These are phyloP conservation scores for Samia ricini DNA, from an alignment of 1,140 invertebrate genomes.

Conservation along the genomic window DNA sequence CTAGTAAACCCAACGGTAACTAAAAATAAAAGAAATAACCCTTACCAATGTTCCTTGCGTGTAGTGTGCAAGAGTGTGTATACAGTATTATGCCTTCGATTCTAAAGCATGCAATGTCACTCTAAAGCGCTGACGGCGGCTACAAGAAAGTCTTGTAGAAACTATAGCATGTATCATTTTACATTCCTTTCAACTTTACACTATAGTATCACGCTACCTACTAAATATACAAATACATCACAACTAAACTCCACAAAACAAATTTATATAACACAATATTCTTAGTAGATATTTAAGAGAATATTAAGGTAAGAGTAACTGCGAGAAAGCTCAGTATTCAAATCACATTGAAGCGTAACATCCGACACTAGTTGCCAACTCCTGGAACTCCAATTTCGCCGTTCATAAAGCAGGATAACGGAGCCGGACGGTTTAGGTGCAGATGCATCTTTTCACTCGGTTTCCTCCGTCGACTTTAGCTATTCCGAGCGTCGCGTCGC, in stretches of 20 bases:
- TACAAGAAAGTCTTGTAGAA: too few relatives aligned
- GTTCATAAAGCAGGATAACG: conserved; percentile 58
- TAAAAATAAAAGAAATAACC: too few relatives aligned
- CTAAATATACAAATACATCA: background rate
- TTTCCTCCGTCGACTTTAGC: conserved; percentile 57
- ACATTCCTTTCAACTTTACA: background rate
- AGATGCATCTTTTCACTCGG: conserved; percentile 65
- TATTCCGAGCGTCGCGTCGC: conserved; percentile 65
- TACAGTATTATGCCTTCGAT: too few relatives aligned
- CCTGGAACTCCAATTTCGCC: conserved; percentile 63
- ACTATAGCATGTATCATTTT: background rate
- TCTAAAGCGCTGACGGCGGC: too few relatives aligned
- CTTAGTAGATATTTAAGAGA: too few relatives aligned
- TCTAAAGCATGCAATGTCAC: too few relatives aligned
- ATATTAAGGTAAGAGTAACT: background rate
- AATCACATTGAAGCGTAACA: conserved; percentile 53
- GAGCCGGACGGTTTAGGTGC: conserved; percentile 36
- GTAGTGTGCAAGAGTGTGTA: too few relatives aligned
- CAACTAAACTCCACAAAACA: background rate
- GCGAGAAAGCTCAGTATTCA: conserved; percentile 30
- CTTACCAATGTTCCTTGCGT: too few relatives aligned
- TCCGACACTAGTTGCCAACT: conserved; percentile 46
- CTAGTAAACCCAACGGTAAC: too few relatives aligned
- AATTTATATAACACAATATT: background rate
- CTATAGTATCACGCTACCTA: background rate